Evolutionary conservation across 2,113 vertebrate genomes (phyloP), one percentile per base, ranked within the genome.

Genomic region (Stercorarius parasiticus): DNA sequence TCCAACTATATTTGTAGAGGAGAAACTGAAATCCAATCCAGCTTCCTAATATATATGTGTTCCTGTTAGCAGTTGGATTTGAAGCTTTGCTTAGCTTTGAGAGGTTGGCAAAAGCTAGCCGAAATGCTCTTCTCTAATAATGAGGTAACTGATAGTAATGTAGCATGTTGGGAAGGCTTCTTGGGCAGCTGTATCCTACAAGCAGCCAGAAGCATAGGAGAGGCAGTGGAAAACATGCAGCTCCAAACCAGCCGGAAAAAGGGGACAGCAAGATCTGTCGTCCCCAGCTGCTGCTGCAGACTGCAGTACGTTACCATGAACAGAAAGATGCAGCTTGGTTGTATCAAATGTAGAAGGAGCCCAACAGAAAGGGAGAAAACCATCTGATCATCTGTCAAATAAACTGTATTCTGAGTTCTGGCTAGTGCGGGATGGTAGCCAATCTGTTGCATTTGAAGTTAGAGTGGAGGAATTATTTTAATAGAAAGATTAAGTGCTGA

Each of bases 131-230:
- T 23, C 32, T 70, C 21, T 78, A 55, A 61, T 49, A 55, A 69
- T 27, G 81, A 93, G 45, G 43, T 72, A 61, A 69, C 17, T 55
- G 73, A 78, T 47, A 0, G 0, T 93, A 59, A 47, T 0, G 0
- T 16, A 71, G 40, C 30, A 6, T 69, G 49, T 76, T 2, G 0
- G 40, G 40, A 72, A 71, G 34, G 47, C 56, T 83, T 50, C 56
- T 56, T 50, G 40, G 78, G 56, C 69, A 91, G 78, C 67, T 83
- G 91, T 55, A 70, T 73, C 43, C 78, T 61, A 5, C 16, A 5
- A 25, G 47, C 82, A 67, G 82, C 65, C 42, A 38, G 42, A 86
- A 61, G 32, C 47, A 25, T n/a, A 49, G 58, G 72, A 91, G 55
- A 82, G 36, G 34, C 15, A 4, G 38, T 26, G 52, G 65, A 64